These are phyloP conservation scores for Bombus confusus DNA, from an alignment of 1,140 invertebrate genomes.

Conservation along the genomic window DNA sequence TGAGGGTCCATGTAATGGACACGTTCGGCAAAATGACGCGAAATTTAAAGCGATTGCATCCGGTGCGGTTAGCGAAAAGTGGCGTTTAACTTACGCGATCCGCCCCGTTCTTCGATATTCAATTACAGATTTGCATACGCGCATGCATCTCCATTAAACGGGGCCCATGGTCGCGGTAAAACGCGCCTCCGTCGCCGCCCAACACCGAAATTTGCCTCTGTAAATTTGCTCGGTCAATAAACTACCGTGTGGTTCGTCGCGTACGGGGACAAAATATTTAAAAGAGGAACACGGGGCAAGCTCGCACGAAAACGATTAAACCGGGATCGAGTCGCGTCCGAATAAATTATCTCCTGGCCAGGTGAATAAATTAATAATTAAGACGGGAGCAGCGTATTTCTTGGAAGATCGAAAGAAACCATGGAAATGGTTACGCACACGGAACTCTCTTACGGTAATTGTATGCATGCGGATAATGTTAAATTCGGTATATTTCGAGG, in stretches of 20 bases:
- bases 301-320: conserved; percentile 37
- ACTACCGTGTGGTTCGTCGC: background rate
- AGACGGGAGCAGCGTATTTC: background rate
- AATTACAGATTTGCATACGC: conserved; percentile 53
- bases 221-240: conserved; percentile 48
- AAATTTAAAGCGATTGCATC: conserved; percentile 21
- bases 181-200: background rate
- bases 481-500: background rate
- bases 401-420: background rate
- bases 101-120: conserved; percentile 41
- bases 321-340: background rate
- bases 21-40: background rate
- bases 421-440: background rate
- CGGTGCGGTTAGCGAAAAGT: conserved; percentile 23
- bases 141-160: conserved; percentile 53
- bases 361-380: conserved; percentile 48
- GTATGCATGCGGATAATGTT: background rate
- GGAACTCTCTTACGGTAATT: conserved; percentile 1
- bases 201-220: conserved; percentile 23
- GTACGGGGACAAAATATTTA: conserved; percentile 23
- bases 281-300: background rate
- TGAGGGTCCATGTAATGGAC: background rate
- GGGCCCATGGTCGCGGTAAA: background rate
- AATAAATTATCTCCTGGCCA: conserved; percentile 37
- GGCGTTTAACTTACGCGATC: conserved; percentile 29